Conservation (phyloP, 30 jellyfish, hydroid and myxozoan species). For the Sanderia malayensis region DNA sequence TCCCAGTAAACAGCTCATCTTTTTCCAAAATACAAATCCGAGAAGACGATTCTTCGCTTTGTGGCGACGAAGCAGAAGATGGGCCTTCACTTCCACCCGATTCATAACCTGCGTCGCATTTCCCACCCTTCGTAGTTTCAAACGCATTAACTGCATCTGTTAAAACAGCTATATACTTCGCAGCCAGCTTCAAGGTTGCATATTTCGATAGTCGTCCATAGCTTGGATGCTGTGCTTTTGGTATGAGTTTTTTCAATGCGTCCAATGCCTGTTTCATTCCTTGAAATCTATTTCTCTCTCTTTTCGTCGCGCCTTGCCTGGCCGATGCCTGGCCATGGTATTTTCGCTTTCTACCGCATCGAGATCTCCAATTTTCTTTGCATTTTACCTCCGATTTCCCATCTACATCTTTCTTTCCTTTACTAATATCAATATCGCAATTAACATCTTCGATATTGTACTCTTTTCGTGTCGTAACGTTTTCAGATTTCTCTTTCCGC, state of each 20-base stretch:
- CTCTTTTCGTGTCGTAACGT: too few species aligned
- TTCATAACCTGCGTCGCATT: not conserved
- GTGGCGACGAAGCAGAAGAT: not conserved
- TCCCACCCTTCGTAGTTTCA: slow-evolving; percentile 25
- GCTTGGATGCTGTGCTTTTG: slow-evolving; percentile 18
- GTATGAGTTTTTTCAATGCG: slow-evolving; percentile 28
- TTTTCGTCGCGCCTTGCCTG: slow-evolving; percentile 54
- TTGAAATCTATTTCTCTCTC: slow-evolving; percentile 49
- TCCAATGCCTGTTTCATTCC: slow-evolving; percentile 39
- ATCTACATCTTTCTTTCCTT: not conserved
- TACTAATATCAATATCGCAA: too few species aligned
- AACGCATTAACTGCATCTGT: slow-evolving; percentile 18
- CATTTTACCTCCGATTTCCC: not conserved
- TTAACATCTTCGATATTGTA: too few species aligned
- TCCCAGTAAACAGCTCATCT: slow-evolving; percentile 47
- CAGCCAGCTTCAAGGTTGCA: slow-evolving; percentile 41
- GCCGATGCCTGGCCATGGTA: slow-evolving; percentile 41
- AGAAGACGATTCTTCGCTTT: not conserved
- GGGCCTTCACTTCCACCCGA: not conserved
- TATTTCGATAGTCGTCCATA: slow-evolving; percentile 35
- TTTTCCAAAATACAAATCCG: slow-evolving; percentile 5
- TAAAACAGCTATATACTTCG: slow-evolving; percentile 23
- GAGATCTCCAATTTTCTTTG: slow-evolving; percentile 35
- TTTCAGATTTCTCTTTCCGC: not conserved
- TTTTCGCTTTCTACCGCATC: slow-evolving; percentile 57